Base-by-base conservation (phyloP, 2,797 vertebrate species). In the Urosaurus nigricauda region DNA sequence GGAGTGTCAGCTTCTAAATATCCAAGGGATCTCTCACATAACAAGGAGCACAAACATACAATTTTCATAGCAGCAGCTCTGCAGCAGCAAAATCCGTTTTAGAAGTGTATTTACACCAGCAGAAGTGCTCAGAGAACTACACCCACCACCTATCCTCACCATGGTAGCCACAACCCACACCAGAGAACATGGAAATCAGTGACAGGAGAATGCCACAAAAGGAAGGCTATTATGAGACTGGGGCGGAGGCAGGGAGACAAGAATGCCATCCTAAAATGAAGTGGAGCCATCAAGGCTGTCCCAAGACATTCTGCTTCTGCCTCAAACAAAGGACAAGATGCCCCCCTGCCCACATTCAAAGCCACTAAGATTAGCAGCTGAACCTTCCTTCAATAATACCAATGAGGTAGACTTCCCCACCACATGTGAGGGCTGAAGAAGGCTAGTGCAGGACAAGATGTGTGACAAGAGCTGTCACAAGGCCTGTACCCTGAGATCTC, bases 101-200 rank as follows among this genome's bases (percentile, higher is more conserved):
- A 17, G 74, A 87, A 95, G 94, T 85, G 80, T 87, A 80, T 94
- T 94, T 95, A 95, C 96, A 94, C 96, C 95, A 95, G 95, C 84
- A 92, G 84, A 83, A 94, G 91, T 73, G 0, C 86, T 93, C 88
- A 8, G 93, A 95, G 90, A 93, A 96, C 93, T 87, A 95, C 96
- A 93, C 96, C 96, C 96, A 96, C 96, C 93, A 58, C 87, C 85
- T 86, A 1, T 90, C 87, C 94, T 94, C 94, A 92, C 95, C 96
- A 94, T 95, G 96, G 95, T 83, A 96, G 95, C 87, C 26, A 65
- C 97, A 95, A 85, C 97, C 96, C 96, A 96, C 97, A 93, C 94
- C 93, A 92, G 87, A 89, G 78, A 80, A 79, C 79, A 90, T 0
- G 2, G 80, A 88, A 75, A 92, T 83, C 90, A 47, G 21, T 85